phyloP scores from a whole-genome alignment of 2,797 vertebrate genomes.

The Brachyalestes nurse region DNA sequence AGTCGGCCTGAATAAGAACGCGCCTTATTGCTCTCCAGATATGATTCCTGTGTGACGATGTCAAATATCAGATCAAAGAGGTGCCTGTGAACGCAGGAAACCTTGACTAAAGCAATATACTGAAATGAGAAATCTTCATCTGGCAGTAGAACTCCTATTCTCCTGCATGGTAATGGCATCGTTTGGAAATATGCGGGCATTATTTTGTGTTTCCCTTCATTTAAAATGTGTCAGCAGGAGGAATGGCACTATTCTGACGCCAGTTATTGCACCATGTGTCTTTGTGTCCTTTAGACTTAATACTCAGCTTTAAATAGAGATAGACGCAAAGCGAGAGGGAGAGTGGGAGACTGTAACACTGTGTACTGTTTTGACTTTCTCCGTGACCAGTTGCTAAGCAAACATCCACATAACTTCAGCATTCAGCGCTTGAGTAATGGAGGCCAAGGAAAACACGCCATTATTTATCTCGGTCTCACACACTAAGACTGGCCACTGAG shows the following conservation, averaged over 20 bases:
- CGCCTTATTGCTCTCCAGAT: conserved; percentile 29
- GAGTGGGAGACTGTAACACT: conserved; percentile 8
- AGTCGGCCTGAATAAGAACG: background rate
- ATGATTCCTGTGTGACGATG: background rate
- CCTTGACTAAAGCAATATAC: conserved; percentile 53
- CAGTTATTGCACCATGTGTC: conserved; percentile 50
- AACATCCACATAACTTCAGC: conserved; percentile 26
- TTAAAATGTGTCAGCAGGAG: conserved; percentile 23
- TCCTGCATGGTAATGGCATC: background rate
- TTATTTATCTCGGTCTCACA: conserved; percentile 33
- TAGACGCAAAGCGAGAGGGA: conserved; percentile 18
- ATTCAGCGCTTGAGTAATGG: conserved; percentile 27
- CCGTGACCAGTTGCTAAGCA: conserved; percentile 46
- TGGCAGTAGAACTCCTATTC: conserved; percentile 14
- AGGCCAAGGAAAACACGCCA: conserved; percentile 15
- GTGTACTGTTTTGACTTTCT: conserved; percentile 38
- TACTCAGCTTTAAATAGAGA: conserved; percentile 50
- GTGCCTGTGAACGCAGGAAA: conserved; percentile 26
- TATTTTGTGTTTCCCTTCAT: conserved; percentile 36
- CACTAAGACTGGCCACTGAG: conserved; percentile 1
- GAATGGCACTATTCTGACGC: conserved; percentile 14
- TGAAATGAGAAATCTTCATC: conserved; percentile 22
- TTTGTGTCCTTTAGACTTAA: conserved; percentile 66
- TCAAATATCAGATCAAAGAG: conserved; percentile 37
- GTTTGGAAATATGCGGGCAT: conserved; percentile 12